Conservation (phyloP, 2,113 vertebrate species). For the Periophthalmodon schlosseri region DNA sequence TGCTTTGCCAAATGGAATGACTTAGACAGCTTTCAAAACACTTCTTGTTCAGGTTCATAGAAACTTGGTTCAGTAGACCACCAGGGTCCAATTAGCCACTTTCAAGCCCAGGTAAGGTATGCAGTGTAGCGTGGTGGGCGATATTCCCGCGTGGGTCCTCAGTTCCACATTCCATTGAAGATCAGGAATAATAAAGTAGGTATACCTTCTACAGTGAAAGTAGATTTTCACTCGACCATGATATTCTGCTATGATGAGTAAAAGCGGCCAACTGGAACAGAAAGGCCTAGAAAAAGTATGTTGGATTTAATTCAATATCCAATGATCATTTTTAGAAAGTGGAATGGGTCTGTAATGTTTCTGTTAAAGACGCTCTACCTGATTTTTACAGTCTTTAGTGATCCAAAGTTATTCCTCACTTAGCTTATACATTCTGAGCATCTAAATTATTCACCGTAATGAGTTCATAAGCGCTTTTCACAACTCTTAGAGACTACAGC, state of each 20-base stretch:
- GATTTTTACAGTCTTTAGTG: too few species aligned
- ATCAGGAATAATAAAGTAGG: background rate
- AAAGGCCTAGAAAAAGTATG: background rate
- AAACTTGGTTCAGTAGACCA: background rate
- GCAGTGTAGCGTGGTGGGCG: background rate
- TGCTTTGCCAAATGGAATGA: background rate
- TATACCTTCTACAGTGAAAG: background rate
- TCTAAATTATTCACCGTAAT: too few species aligned
- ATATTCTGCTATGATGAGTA: background rate
- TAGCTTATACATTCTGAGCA: too few species aligned
- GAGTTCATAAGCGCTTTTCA: too few species aligned
- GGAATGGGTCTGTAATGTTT: too few species aligned
- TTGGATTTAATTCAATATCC: background rate
- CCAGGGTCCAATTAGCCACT: slow-evolving; percentile 6
- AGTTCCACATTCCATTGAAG: background rate
- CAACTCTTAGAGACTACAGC: too few species aligned
- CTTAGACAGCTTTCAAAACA: background rate
- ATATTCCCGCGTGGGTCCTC: background rate
- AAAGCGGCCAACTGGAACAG: background rate
- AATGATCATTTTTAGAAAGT: background rate
- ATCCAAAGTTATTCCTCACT: too few species aligned
- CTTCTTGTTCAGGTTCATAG: background rate
- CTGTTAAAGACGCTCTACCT: too few species aligned
- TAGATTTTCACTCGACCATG: background rate
- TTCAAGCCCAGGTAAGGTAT: background rate